Base-by-base conservation (phyloP, 1,140 invertebrate genomes). In the Drosophila takahashii region DNA sequence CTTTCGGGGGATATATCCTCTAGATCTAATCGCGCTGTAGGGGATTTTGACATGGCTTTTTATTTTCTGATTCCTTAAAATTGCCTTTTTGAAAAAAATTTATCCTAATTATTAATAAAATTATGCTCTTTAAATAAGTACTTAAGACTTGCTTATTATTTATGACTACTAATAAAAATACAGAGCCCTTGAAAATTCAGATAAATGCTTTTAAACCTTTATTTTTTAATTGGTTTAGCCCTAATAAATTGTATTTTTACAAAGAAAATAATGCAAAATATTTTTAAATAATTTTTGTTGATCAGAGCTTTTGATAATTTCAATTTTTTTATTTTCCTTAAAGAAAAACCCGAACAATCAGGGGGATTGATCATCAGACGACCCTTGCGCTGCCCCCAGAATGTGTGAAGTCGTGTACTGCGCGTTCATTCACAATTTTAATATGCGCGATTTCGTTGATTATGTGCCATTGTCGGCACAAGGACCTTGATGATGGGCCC, bases 371-470 rank as follows among this genome's bases (percentile, higher is more conserved):
- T 60, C 11, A 26, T 34, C n/a, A 1, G 29, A 8, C 10, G 18
- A 11, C 6, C 32, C n/a, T 11, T 34, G 4, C 15, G n/a, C 22
- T 29, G 8, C 2, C 13, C 16, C 32, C 4, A 41, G 37, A 10
- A 16, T 45, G 65, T 15, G 34, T 56, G 44, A 32, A 61, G 22
- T 64, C 51, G 67, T 57, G 67, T 57, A 51, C 32, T 41, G 47
- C 32, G 34, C 52, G 16, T 62, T 61, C 51, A 56, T 64, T 64
- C 59, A 47, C 62, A 53, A 47, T 76, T 76, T 76, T 76, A 76
- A 76, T 77, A 69, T 76, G 61, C 52, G 74, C 73, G 71, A 76
- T 76, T 77, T 58, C 53, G 74, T 78, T 78, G 76, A 78, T 78
- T 78, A 78, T 77, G 74, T 50, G 74, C 76, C 74, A 78, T 78